Evolutionary conservation across 2,797 vertebrate genomes (phyloP).

Genomic region (Acipenser ruthenus): DNA sequence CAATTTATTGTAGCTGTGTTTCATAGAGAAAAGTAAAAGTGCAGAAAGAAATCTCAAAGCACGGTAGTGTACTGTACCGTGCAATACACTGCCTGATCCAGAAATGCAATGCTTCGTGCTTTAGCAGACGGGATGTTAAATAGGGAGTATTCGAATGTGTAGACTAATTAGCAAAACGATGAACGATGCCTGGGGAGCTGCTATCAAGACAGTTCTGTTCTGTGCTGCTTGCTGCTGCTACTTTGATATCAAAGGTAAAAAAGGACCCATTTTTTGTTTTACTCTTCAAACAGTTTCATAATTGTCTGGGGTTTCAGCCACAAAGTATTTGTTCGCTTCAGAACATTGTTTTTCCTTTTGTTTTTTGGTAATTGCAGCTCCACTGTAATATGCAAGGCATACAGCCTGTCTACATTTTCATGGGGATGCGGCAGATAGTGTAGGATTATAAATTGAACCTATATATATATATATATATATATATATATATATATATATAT

Average conservation of each 20-base stretch:
- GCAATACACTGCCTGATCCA: background rate
- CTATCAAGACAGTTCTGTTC: slow-evolving; percentile 21
- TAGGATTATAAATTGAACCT: too few species aligned
- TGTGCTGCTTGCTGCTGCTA: slow-evolving; percentile 16
- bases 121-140: background rate
- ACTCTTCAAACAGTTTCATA: background rate
- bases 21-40: background rate
- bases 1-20: background rate
- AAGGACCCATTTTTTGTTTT: slow-evolving; percentile 19
- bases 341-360: too few species aligned
- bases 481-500: too few species aligned
- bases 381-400: too few species aligned
- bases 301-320: too few species aligned
- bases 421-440: too few species aligned
- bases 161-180: slow-evolving; percentile 25
- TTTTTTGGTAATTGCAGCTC: too few species aligned
- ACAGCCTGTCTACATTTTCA: too few species aligned
- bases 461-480: too few species aligned
- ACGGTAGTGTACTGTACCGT: too few species aligned
- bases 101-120: background rate
- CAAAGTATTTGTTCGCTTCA: too few species aligned
- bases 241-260: slow-evolving; percentile 19
- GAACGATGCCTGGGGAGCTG: slow-evolving; percentile 22
- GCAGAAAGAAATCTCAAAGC: too few species aligned
- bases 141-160: slow-evolving; percentile 15